Evolutionary conservation across 2,113 vertebrate genomes (phyloP).

Genomic region (Psophia crepitans): DNA sequence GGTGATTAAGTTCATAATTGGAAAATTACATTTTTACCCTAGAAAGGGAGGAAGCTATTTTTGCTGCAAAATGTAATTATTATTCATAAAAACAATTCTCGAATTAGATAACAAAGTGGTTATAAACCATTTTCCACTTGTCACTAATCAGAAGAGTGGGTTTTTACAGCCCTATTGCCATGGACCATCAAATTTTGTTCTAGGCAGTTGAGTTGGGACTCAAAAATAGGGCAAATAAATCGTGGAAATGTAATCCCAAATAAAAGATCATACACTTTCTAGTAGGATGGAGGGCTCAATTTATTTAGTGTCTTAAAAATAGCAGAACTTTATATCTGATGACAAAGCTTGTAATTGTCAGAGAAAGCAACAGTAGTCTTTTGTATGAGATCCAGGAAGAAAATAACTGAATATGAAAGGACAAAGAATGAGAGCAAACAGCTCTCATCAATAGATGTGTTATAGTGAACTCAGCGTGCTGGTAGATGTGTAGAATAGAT

Average conservation of each 20-base stretch:
- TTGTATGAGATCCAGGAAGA: background rate
- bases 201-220: background rate
- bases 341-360: constrained; percentile 22
- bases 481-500: background rate
- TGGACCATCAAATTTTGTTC: constrained; percentile 10
- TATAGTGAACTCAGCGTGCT: background rate
- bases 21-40: constrained; percentile 27
- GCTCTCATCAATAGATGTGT: background rate
- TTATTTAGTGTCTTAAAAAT: constrained; percentile 37
- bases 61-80: constrained; percentile 45
- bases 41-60: constrained; percentile 47
- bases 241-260: background rate
- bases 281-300: background rate
- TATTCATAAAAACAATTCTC: constrained; percentile 36
- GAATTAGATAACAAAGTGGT: background rate
- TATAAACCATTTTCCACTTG: constrained; percentile 38
- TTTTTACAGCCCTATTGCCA: background rate
- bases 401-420: constrained; percentile 17
- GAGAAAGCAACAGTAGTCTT: background rate
- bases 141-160: background rate
- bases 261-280: background rate
- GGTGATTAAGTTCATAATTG: constrained; percentile 41
- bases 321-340: constrained; percentile 9
- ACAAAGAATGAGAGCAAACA: constrained; percentile 15
- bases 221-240: constrained; percentile 8